Evolutionary conservation across 2,113 vertebrate species (phyloP), one percentile per base, ranked within the genome.

Genomic region (Muntiacus muntjak): DNA sequence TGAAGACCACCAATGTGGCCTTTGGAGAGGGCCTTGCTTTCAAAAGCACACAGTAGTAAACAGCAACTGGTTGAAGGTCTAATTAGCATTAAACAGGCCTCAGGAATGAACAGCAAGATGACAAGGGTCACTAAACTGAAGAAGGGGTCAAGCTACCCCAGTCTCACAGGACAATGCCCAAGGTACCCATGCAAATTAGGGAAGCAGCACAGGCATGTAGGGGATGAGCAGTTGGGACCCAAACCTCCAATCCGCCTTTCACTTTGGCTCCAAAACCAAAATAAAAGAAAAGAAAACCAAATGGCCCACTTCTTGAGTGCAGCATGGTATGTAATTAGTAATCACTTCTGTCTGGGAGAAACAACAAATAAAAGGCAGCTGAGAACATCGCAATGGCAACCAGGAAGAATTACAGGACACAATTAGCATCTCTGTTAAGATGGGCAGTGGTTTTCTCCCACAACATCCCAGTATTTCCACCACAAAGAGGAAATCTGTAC

Each of bases 21-120:
- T 97, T 96, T 97, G 94, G 97, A 98, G 95, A 97, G 83, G 97
- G 96, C 82, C 52, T 52, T 94, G 95, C 95, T 98, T 99, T 98
- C 97, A 98, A 98, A 98, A 98, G 95, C 97, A 97, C 92, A 97
- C 0, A 0, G 96, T 96, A 98, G 98, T 98, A 98, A 99, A 98
- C 96, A 98, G 98, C 98, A 98, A 98, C 97, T 91, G 93, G 97
- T 90, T 97, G 98, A 96, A 97, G 96, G 67, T 87, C 98, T 99
- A 99, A 99, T 99, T 99, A 99, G 98, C 99, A 99, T 99, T 98
- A 99, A 98, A 99, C 99, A 99, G 98, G 98, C 98, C 98, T 98
- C 97, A 97, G 97, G 97, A 97, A 95, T 94, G 97, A 99, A 98
- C 91, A 98, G 97, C 98, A 98, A 98, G 98, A 96, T 94, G 97